Conservation (phyloP, 2,888 invertebrate genomes). For the Coenonympha glycerion region DNA sequence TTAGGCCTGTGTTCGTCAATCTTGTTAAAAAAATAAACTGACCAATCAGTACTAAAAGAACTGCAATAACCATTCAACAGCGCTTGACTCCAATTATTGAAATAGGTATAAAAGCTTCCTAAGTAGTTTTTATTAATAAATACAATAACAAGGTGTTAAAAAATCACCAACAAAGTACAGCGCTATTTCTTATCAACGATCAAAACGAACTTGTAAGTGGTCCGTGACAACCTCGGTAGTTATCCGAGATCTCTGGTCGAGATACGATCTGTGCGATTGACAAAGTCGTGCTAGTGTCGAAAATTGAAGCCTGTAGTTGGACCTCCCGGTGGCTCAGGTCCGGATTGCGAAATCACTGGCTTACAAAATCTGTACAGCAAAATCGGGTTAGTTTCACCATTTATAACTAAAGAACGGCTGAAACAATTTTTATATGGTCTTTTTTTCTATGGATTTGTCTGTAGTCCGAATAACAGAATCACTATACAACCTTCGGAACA, state of each 20-base stretch:
- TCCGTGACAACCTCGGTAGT: constrained; percentile 31
- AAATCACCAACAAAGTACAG: constrained; percentile 4
- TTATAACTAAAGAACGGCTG: background rate
- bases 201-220: constrained; percentile 17
- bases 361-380: background rate
- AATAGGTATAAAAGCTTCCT: constrained; percentile 5
- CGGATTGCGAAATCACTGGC: constrained; percentile 32
- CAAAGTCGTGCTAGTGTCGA: constrained; percentile 74
- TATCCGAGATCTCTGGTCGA: constrained; percentile 55
- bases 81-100: background rate
- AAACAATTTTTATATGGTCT: no score
- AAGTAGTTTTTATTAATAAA: constrained; percentile 11
- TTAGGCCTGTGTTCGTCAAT: no score
- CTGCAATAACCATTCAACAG: background rate
- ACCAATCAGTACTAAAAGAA: no score
- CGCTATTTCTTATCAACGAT: constrained; percentile 7
- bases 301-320: constrained; percentile 41
- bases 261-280: constrained; percentile 63
- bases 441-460: no score
- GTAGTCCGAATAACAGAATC: no score
- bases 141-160: constrained; percentile 14
- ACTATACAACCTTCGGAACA: no score
- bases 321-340: constrained; percentile 33
- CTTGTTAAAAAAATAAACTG: background rate
- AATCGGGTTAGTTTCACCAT: background rate